Base-by-base conservation (phyloP, 2,888 invertebrate genomes). In the Pollenia amentaria region DNA sequence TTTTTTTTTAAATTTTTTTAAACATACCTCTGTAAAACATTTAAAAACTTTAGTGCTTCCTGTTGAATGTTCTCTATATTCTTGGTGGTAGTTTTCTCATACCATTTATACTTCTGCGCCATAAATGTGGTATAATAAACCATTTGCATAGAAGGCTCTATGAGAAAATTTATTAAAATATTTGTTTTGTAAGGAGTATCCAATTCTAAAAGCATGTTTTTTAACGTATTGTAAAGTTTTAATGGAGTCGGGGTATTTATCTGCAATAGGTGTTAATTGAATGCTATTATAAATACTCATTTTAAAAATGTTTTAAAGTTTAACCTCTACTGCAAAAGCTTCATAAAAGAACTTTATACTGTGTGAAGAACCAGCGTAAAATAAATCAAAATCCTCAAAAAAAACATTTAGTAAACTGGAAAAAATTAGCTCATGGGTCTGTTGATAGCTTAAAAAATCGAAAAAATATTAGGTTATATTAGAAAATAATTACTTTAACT, bases 21-120 rank as follows among this genome's bases (percentile, higher is more conserved):
- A 1, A 4, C 18, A 38, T 57, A 88, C 88, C 86, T 81, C 78
- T 88, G 88, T 18, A 88, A 76, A 8, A 80, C 12, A 40, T 84
- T 44, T 53, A 88, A 80, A 73, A 88, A 88, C 14, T 86, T 69
- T n/a, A 88, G 29, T 0, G 77, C 62, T 38, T 72, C 80, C 2
- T 69, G 55, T 40, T 86, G 85, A 10, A 83, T 62, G 55, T 64
- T 75, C 29, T 75, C 77, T 3, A 73, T 57, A 51, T 75, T 72
- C 57, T 78, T 84, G 10, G 12, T 60, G 1, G 51, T 82, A 11
- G 62, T 29, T 53, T 69, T 76, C 8, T 18, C 4, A 67, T 67
- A 29, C 65, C 85, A 87, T 55, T 21, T 80, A 29, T 57, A 57
- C 11, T 48, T 83, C 64, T 80, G 83, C n/a, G 44, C 46, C 2